Conservation (phyloP, 2,888 invertebrate genomes). For the Criorhina ranunculi region DNA sequence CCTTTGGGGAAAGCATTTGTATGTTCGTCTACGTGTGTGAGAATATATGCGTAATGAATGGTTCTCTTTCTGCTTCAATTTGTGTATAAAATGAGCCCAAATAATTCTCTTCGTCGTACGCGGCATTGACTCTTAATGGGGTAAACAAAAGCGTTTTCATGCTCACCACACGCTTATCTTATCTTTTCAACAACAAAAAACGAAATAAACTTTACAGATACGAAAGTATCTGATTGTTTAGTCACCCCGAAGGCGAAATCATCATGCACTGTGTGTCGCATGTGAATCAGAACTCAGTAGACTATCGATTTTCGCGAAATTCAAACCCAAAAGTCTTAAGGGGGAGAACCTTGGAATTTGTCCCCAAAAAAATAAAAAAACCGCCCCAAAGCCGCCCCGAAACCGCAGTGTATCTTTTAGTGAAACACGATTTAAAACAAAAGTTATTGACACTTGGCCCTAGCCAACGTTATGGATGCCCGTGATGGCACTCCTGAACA, state of each 20-base stretch:
- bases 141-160: slow-evolving; percentile 16
- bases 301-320: slow-evolving; percentile 10
- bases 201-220: slow-evolving; percentile 21
- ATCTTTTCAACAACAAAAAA: slow-evolving; percentile 27
- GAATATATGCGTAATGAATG: too few relatives aligned
- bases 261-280: not conserved
- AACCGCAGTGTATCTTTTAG: not conserved
- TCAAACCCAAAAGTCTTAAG: not conserved
- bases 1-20: too few relatives aligned
- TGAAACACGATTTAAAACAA: not conserved
- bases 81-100: not conserved
- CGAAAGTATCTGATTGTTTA: slow-evolving; percentile 13
- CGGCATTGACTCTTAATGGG: not conserved
- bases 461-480: slow-evolving; percentile 77
- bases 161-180: slow-evolving; percentile 34
- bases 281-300: slow-evolving; percentile 30
- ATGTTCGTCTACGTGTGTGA: too few relatives aligned
- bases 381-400: too few relatives aligned
- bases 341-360: not conserved
- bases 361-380: not conserved
- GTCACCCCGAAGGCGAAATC: slow-evolving; percentile 23
- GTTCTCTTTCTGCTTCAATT: too few relatives aligned
- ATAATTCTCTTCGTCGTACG: slow-evolving; percentile 4
- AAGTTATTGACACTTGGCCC: not conserved
- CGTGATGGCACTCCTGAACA: slow-evolving; percentile 81